A percentile compares a stretch with the other conserved stretches of the same genome.
These are phyloP conservation scores for Edolisoma coerulescens DNA, from an alignment of 2,113 vertebrate species.

Conservation along the genomic window DNA sequence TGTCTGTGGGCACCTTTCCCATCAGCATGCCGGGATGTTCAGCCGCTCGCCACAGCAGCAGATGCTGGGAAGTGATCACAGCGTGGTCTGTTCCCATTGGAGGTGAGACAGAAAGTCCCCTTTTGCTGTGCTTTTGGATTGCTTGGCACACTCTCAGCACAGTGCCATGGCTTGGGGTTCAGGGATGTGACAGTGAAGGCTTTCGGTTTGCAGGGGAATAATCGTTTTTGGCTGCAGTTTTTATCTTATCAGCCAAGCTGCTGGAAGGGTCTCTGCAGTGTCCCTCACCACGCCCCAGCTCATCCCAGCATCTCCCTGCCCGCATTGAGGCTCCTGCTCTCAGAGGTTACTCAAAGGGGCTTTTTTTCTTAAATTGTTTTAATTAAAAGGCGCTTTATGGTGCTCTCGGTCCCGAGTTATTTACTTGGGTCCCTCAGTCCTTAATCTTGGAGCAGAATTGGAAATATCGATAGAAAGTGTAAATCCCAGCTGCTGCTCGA, in stretches of 20 bases:
- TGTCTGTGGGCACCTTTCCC: background rate
- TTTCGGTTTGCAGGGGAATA: background rate
- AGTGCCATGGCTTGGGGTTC: background rate
- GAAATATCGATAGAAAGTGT: slow-evolving; percentile 82
- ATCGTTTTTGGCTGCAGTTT: background rate
- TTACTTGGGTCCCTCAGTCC: slow-evolving; percentile 64
- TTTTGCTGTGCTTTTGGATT: background rate
- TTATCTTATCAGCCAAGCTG: background rate
- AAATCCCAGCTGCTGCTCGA: slow-evolving; percentile 80
- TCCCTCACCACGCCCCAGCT: background rate
- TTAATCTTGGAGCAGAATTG: slow-evolving; percentile 81
- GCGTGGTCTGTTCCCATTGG: background rate
- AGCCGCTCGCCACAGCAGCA: rapidly evolving
- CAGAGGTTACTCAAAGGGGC: background rate
- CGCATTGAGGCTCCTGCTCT: background rate
- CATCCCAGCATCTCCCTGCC: background rate
- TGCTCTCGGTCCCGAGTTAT: slow-evolving; percentile 54
- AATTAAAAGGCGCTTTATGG: slow-evolving; percentile 63
- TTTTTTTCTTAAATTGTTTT: slow-evolving; percentile 49
- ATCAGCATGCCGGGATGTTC: background rate
- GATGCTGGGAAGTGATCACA: background rate
- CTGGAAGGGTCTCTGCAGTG: background rate
- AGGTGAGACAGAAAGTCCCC: background rate
- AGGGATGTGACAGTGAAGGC: background rate
- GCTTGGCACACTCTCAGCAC: background rate